Percentiles rank a stretch among this genome's conserved stretches.
These are phyloP conservation scores for Eueides isabella DNA, from an alignment of 1,140 invertebrate genomes.

Conservation along the genomic window DNA sequence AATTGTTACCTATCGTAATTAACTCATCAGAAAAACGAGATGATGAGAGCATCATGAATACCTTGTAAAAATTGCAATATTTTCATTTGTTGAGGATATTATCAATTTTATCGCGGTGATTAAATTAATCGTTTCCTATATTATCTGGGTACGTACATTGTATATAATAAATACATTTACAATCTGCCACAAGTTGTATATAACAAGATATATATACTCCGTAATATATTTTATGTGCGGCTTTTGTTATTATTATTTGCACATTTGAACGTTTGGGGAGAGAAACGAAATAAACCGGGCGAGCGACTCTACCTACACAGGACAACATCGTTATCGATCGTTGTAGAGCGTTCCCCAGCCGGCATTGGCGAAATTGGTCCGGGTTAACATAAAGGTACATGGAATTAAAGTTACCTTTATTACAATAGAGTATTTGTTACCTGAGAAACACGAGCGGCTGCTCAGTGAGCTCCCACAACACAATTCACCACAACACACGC, in stretches of 20 bases:
- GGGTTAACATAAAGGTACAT: constrained; percentile 55
- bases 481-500: constrained; percentile 75
- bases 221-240: neutral
- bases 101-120: constrained; percentile 42
- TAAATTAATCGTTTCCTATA: constrained; percentile 29
- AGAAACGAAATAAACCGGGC: constrained; percentile 15
- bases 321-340: constrained; percentile 80
- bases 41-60: neutral
- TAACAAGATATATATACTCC: neutral
- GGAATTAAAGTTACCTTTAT: constrained; percentile 29
- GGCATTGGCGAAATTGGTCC: constrained; percentile 54
- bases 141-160: neutral
- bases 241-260: neutral
- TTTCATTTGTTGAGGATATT: constrained; percentile 22
- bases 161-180: neutral
- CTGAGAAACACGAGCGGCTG: constrained; percentile 56
- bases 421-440: constrained; percentile 48
- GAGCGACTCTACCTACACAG: constrained; percentile 48
- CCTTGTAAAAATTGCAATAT: constrained; percentile 17
- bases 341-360: constrained; percentile 58
- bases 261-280: constrained; percentile 5
- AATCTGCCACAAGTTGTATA: neutral
- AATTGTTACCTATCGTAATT: too few species aligned
- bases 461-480: constrained; percentile 69
- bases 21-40: neutral